Base-by-base conservation (phyloP, 2,888 invertebrate genomes). In the Phaedon cochleariae region DNA sequence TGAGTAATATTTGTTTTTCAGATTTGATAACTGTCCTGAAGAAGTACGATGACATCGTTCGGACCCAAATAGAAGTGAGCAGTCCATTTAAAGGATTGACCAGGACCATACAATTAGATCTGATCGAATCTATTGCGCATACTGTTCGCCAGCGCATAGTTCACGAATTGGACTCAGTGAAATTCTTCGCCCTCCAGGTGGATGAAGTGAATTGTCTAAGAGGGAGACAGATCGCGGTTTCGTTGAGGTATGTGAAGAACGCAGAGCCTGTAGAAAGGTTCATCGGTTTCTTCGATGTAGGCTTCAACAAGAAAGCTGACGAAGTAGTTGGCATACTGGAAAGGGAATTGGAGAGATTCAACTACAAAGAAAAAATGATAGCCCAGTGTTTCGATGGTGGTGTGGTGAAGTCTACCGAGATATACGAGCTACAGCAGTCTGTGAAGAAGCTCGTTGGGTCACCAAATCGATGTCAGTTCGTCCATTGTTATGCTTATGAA, bases 11-110 rank as follows among this genome's bases (percentile, higher is more conserved):
- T 29, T 29, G 5, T 10, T 59, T 64, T 34, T 0, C 52, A 61
- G 65, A 26, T 53, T 10, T 65, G 21, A 29, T 65, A n/a, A 20
- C 22, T 20, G 60, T 65, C 12, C 21, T 65, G 12, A 60, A 55
- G 10, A 65, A 65, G 46, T 65, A 65, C 57, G 65, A 65, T 57
- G 60, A 65, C 61, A 57, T 65, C 15, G 65, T 65, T 18, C 61
- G 65, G 9, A 65, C 61, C 21, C 60, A 65, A 20, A 52, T 65
- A 18, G 65, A 60, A 18, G 57, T 61, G n/a, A 34, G 45, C 17
- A 52, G 53, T 52, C 52, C 41, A 12, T 65, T 65, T 48, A 60
- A 58, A 49, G 65, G 65, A 9, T 22, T 65, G 3, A 59, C 65
- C 15, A 52, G 46, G 41, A 65, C 65, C n/a, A 61, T 65, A n/a